These are phyloP conservation scores for Dynastes hyllus DNA, from an alignment of 2,888 invertebrate genomes.

Conservation along the genomic window DNA sequence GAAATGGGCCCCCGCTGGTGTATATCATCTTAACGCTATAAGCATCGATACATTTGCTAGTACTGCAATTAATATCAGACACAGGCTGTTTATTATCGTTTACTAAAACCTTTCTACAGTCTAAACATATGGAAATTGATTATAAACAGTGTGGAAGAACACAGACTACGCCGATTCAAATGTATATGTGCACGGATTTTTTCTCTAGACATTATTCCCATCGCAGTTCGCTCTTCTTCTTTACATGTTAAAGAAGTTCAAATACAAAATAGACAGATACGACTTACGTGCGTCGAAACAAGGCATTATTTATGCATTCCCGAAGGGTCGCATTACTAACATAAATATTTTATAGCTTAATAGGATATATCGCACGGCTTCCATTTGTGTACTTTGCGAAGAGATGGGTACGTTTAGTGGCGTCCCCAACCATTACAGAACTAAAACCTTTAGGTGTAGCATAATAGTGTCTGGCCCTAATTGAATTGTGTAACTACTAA, in stretches of 20 bases:
- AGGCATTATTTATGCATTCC: conserved; percentile 9
- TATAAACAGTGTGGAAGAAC: not conserved
- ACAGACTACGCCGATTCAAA: not conserved
- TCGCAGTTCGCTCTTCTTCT: not conserved
- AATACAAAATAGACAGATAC: not conserved
- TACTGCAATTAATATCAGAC: conserved; percentile 3
- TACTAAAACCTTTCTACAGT: conserved; percentile 11
- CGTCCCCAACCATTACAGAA: not conserved
- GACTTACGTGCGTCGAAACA: not conserved
- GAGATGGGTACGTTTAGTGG: not conserved
- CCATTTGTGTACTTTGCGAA: conserved; percentile 1
- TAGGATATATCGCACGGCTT: not conserved
- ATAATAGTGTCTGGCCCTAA: too few species aligned
- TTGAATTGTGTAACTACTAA: too few species aligned
- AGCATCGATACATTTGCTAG: conserved; percentile 4
- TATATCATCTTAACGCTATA: conserved; percentile 19
- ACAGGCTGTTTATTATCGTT: conserved; percentile 13
- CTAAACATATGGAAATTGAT: conserved; percentile 14
- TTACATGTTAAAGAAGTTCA: not conserved
- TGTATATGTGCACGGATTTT: not conserved
- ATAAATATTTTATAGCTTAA: conserved; percentile 33
- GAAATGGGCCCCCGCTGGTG: conserved; percentile 7
- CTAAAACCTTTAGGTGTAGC: too few species aligned
- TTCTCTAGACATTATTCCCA: not conserved
- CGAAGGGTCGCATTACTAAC: not conserved